Conservation (phyloP, 2,888 invertebrate genomes). For the Troilus luridus region DNA sequence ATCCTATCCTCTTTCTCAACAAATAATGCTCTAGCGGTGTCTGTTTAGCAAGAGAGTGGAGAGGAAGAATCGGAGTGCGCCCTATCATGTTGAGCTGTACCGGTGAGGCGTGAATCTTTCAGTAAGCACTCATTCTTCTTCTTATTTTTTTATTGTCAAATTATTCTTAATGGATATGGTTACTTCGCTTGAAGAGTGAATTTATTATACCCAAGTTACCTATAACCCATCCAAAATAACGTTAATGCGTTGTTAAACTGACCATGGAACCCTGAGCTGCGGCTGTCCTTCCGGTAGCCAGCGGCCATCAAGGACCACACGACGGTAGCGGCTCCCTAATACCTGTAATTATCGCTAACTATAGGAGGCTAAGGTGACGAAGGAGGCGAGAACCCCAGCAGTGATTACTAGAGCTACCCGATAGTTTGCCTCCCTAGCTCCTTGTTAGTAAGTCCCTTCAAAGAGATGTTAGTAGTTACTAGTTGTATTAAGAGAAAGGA, state of each 20-base stretch:
- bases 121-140: no score
- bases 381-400: slow-evolving; percentile 1
- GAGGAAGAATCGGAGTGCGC: not conserved
- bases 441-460: slow-evolving; percentile 31
- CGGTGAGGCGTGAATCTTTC: no score
- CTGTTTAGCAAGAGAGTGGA: not conserved
- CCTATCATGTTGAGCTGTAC: no score
- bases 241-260: not conserved
- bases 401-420: slow-evolving; percentile 28
- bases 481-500: slow-evolving; percentile 43
- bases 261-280: not conserved
- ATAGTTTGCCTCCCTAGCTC: slow-evolving; percentile 12
- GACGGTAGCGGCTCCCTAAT: not conserved
- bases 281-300: not conserved
- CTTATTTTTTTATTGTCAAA: no score
- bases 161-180: no score
- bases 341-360: not conserved
- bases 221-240: no score
- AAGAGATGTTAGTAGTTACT: slow-evolving; percentile 35
- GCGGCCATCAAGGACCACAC: not conserved
- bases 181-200: no score
- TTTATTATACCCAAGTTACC: no score
- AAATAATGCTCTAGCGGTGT: not conserved
- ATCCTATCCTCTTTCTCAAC: not conserved
- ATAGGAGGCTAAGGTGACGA: slow-evolving; percentile 1